Conservation (phyloP, 2,888 invertebrate species). For the Hofmannophila pseudospretella region DNA sequence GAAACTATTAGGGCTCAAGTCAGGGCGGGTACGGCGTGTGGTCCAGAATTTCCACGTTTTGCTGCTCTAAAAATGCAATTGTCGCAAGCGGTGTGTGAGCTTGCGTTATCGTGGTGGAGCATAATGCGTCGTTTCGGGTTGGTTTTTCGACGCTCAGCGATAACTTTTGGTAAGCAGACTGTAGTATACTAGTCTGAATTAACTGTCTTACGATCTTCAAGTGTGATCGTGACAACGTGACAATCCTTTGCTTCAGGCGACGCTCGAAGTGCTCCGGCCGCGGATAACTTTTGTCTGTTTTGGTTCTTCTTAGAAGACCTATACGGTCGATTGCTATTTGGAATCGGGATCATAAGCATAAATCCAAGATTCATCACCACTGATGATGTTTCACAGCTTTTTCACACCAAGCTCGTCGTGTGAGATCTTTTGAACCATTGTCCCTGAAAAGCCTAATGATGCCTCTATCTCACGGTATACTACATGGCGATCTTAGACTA, state of each 20-base stretch:
- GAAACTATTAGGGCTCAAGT: conserved; percentile 15
- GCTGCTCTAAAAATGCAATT: conserved; percentile 14
- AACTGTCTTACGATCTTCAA: conserved; percentile 7
- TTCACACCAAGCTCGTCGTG: no score
- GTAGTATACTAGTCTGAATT: conserved; percentile 11
- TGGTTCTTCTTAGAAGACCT: conserved; percentile 7
- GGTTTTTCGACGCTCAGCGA: conserved; percentile 14
- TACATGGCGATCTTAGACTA: no score
- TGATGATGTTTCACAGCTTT: no score
- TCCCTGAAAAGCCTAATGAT: no score
- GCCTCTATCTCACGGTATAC: no score
- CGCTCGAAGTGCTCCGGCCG: conserved; percentile 9
- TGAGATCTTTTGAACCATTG: no score
- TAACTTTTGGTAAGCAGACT: conserved; percentile 14
- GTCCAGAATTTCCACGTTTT: conserved; percentile 13
- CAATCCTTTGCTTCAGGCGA: conserved; percentile 16
- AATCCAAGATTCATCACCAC: no score
- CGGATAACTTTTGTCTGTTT: conserved; percentile 11
- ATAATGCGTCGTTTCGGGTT: conserved; percentile 14
- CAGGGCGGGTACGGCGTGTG: conserved; percentile 16
- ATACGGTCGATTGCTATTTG: conserved; percentile 7
- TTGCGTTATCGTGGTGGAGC: conserved; percentile 13
- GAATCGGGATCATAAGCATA: no score
- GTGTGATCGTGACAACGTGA: conserved; percentile 11
- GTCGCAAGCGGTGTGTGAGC: conserved; percentile 13